Conservation (phyloP, 2,888 invertebrate genomes). For the Diaphora mendica region DNA sequence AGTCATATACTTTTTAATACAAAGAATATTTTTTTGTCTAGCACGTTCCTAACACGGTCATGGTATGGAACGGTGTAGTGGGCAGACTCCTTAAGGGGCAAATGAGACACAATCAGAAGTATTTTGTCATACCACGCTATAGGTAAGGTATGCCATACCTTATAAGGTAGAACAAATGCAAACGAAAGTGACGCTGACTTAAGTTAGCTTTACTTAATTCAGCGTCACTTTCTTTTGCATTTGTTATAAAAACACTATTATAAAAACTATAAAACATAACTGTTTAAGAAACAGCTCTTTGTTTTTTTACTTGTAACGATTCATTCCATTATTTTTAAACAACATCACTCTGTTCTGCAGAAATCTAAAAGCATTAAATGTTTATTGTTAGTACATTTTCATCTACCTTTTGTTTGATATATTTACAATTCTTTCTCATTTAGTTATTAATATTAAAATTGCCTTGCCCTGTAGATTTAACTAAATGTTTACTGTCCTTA, state of each 20-base stretch:
- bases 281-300: neutral
- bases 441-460: conserved; percentile 31
- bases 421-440: conserved; percentile 29
- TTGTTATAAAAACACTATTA: neutral
- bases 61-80: too few relatives aligned
- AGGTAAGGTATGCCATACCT: too few relatives aligned
- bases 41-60: too few relatives aligned
- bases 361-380: neutral
- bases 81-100: too few relatives aligned
- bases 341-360: neutral
- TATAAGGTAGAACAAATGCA: too few relatives aligned
- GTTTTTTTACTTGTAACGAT: too few relatives aligned
- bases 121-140: neutral
- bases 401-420: too few relatives aligned
- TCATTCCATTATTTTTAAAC: neutral
- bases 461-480: conserved; percentile 60
- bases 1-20: too few relatives aligned
- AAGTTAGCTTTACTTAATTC: neutral
- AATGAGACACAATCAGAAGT: neutral
- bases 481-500: conserved; percentile 61
- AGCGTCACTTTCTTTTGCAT: neutral
- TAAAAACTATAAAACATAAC: neutral
- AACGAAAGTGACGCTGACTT: too few relatives aligned
- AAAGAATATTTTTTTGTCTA: too few relatives aligned
- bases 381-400: too few relatives aligned